Conservation (phyloP, 1,140 invertebrate genomes). For the Psix sp. region DNA sequence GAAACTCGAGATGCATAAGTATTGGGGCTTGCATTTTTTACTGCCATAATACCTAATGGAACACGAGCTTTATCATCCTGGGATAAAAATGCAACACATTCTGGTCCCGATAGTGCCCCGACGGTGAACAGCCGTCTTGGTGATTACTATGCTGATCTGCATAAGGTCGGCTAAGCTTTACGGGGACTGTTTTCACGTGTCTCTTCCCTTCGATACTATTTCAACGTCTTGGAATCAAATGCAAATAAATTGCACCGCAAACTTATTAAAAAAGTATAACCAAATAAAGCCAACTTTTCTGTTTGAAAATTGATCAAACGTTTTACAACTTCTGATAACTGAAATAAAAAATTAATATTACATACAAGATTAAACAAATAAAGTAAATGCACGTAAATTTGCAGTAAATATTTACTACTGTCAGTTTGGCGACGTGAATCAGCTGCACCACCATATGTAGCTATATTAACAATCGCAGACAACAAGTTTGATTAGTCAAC, state of each 20-base stretch:
- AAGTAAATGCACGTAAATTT: not conserved
- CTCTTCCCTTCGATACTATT: slow-evolving; percentile 29
- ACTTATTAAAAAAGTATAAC: slow-evolving; percentile 14
- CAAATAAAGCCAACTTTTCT: slow-evolving; percentile 1
- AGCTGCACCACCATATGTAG: slow-evolving; percentile 13
- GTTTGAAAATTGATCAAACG: slow-evolving; percentile 6
- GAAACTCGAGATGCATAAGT: slow-evolving; percentile 69
- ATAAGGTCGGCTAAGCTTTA: slow-evolving; percentile 29
- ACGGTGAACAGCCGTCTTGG: slow-evolving; percentile 23
- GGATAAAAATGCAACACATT: slow-evolving; percentile 28
- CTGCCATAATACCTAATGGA: slow-evolving; percentile 71
- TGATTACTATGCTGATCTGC: slow-evolving; percentile 27
- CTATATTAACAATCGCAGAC: slow-evolving; percentile 21
- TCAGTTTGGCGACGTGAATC: slow-evolving; percentile 27
- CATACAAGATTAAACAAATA: not conserved
- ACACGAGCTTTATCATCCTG: slow-evolving; percentile 68
- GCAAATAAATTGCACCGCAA: slow-evolving; percentile 30
- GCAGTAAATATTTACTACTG: slow-evolving; percentile 19
- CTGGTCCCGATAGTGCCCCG: slow-evolving; percentile 23
- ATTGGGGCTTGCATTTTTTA: slow-evolving; percentile 67
- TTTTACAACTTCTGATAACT: slow-evolving; percentile 20
- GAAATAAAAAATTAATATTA: slow-evolving; percentile 23
- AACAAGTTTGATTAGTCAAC: slow-evolving; percentile 25
- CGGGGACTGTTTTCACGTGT: slow-evolving; percentile 16
- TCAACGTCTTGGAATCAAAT: slow-evolving; percentile 24